Percentiles rank a stretch among this genome's conserved stretches.
Evolutionary conservation across 2,113 vertebrate species (phyloP).

Genomic region (Rhinogobius similis): DNA sequence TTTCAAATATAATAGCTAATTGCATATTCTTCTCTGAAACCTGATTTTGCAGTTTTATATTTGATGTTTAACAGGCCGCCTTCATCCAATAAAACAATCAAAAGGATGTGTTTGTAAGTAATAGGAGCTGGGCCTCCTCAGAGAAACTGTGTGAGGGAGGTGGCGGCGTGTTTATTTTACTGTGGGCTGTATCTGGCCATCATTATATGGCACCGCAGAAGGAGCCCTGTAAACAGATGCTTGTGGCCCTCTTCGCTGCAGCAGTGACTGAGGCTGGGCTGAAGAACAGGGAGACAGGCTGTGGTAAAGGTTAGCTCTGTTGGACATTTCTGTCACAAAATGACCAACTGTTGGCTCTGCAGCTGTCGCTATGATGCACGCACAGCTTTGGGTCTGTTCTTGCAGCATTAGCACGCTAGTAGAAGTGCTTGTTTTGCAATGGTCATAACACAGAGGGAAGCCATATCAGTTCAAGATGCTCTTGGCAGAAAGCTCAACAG

Average conservation of each 20-base stretch:
- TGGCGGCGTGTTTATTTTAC: slow-evolving; percentile 73
- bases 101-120: slow-evolving; percentile 22
- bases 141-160: slow-evolving; percentile 49
- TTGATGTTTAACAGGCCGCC: slow-evolving; percentile 9
- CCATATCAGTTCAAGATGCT: slow-evolving; percentile 67
- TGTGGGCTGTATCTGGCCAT: slow-evolving; percentile 69
- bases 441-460: slow-evolving; percentile 58
- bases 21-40: neutral
- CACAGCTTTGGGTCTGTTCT: slow-evolving; percentile 7
- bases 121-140: slow-evolving; percentile 38
- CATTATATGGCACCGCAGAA: slow-evolving; percentile 68
- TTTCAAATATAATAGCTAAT: neutral
- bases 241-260: slow-evolving; percentile 60
- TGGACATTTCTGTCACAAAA: slow-evolving; percentile 13
- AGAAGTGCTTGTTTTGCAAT: slow-evolving; percentile 48
- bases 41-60: neutral
- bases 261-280: slow-evolving; percentile 40
- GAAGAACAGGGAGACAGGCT: slow-evolving; percentile 18
- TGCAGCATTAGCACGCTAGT: slow-evolving; percentile 28
- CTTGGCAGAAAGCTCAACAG: slow-evolving; percentile 64
- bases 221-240: slow-evolving; percentile 67
- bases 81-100: slow-evolving; percentile 46
- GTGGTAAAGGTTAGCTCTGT: slow-evolving; percentile 23
- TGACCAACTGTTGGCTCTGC: slow-evolving; percentile 26
- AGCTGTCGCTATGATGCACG: slow-evolving; percentile 4